These are phyloP conservation scores for Tachycineta bicolor DNA, from an alignment of 2,113 vertebrate species.

Conservation along the genomic window DNA sequence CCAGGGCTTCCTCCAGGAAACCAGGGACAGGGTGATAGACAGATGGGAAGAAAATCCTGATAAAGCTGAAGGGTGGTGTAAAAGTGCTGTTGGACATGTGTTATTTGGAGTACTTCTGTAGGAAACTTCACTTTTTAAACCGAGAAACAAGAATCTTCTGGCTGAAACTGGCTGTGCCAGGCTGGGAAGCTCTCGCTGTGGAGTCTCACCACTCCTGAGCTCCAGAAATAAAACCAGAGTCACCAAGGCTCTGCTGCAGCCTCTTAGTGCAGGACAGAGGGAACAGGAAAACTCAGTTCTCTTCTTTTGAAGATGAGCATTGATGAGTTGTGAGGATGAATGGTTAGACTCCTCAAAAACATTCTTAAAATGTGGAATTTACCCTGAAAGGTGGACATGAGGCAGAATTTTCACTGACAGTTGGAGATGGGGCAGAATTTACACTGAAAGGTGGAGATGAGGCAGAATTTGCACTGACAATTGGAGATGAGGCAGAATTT, in stretches of 20 bases:
- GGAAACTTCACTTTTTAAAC: background rate
- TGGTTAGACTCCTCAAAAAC: background rate
- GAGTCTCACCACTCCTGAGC: background rate
- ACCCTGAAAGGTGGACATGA: background rate
- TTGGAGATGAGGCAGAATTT: background rate
- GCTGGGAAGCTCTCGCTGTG: background rate
- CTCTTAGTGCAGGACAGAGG: rapidly evolving
- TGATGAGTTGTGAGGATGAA: background rate
- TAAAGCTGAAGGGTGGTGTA: background rate
- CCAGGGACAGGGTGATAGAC: background rate
- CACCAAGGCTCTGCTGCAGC: background rate
- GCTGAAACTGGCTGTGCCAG: background rate
- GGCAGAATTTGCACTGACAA: background rate
- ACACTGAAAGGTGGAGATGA: rapidly evolving
- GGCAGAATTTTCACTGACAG: background rate
- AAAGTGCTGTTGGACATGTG: background rate
- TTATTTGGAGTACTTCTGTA: background rate
- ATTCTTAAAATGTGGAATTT: background rate
- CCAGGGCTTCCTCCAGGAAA: background rate
- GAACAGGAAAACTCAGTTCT: background rate
- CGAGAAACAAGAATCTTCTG: background rate
- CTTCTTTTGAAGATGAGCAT: background rate
- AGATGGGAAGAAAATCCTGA: background rate
- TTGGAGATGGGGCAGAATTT: background rate
- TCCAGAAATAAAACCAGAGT: background rate